Conservation (phyloP, 1,140 invertebrate species). For the Drosophila gunungcola region DNA sequence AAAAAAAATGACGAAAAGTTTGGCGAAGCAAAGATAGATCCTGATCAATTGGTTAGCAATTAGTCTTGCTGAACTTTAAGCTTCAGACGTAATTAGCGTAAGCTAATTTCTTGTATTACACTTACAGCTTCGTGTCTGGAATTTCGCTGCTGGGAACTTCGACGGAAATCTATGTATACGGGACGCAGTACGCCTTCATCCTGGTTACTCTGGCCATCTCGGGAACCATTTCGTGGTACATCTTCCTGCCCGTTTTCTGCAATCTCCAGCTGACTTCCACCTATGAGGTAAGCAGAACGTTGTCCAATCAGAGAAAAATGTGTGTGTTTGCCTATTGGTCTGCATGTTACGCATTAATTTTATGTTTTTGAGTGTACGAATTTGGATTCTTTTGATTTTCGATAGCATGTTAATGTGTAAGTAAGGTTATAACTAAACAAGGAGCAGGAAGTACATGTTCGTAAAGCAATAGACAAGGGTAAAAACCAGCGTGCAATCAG, state of each 20-base stretch:
- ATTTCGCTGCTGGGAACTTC: slow-evolving; percentile 92
- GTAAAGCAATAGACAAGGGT: background rate
- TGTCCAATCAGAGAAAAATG: slow-evolving; percentile 18
- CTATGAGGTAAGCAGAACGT: slow-evolving; percentile 89
- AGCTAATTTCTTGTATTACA: slow-evolving; percentile 12
- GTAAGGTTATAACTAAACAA: slow-evolving; percentile 9
- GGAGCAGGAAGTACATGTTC: background rate
- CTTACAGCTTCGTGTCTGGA: slow-evolving; percentile 93
- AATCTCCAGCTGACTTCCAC: slow-evolving; percentile 92
- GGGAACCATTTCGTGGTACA: slow-evolving; percentile 88
- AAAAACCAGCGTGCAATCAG: slow-evolving; percentile 19
- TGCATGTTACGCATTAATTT: slow-evolving; percentile 57
- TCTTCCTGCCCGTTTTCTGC: slow-evolving; percentile 94
- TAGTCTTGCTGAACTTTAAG: slow-evolving; percentile 30
- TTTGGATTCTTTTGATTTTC: slow-evolving; percentile 22
- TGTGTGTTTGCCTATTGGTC: slow-evolving; percentile 31
- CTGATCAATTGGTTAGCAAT: slow-evolving; percentile 45
- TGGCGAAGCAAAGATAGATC: slow-evolving; percentile 17
- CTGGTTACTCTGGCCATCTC: slow-evolving; percentile 88
- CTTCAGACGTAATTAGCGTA: slow-evolving; percentile 27
- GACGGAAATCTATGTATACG: slow-evolving; percentile 93
- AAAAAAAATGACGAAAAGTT: slow-evolving; percentile 8
- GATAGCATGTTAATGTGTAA: slow-evolving; percentile 55
- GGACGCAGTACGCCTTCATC: slow-evolving; percentile 90
- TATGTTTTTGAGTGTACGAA: slow-evolving; percentile 25